Conservation (phyloP, 2,113 vertebrate genomes). For the Hippocampus barbouri region DNA sequence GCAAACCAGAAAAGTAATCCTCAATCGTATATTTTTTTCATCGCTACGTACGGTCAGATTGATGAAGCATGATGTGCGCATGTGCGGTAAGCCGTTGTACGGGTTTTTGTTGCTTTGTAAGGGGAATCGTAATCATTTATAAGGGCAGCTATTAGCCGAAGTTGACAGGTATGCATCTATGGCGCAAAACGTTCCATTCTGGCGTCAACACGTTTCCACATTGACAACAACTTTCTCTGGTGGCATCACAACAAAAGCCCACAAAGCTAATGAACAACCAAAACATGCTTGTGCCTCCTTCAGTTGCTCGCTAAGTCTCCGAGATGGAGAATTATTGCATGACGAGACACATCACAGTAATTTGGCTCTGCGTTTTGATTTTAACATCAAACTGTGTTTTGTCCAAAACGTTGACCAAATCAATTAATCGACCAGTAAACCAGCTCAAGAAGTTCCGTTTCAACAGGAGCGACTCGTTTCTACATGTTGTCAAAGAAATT, state of each 20-base stretch:
- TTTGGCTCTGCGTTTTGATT: not conserved
- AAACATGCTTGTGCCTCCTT: not conserved
- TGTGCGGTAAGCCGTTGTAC: too few relatives aligned
- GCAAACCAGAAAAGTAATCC: too few relatives aligned
- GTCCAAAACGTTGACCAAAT: not conserved
- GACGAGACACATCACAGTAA: not conserved
- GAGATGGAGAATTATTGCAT: not conserved
- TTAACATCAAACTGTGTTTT: not conserved
- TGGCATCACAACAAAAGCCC: not conserved
- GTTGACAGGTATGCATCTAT: not conserved
- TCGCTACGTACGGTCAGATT: too few relatives aligned
- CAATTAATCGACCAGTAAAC: not conserved
- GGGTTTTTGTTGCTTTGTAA: too few relatives aligned
- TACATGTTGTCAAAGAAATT: slow-evolving; percentile 13
- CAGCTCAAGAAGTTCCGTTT: not conserved
- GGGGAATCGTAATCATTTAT: too few relatives aligned
- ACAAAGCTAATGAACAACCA: not conserved
- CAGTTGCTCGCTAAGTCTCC: not conserved
- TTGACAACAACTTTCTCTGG: not conserved
- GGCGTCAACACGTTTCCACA: not conserved
- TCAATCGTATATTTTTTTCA: too few relatives aligned
- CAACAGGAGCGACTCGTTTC: not conserved
- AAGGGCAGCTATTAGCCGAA: too few relatives aligned
- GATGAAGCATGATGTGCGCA: too few relatives aligned
- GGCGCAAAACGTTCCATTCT: not conserved